Evolutionary conservation across 2,888 invertebrate species (phyloP), one percentile per base, ranked within the genome.

Genomic region (Nemapogon koenigi): DNA sequence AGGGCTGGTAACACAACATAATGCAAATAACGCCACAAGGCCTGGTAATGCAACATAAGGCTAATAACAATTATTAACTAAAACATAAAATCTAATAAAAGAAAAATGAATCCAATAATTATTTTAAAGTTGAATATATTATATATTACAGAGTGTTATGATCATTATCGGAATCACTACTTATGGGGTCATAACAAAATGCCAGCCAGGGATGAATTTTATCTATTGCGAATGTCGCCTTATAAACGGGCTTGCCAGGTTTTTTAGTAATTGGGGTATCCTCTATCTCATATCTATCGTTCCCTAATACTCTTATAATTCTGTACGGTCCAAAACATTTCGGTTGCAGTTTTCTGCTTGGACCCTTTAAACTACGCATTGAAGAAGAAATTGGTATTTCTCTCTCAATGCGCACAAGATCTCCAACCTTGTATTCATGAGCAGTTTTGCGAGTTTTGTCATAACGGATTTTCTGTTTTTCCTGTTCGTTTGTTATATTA

Each of bases 241-340:
- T 30, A 18, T 40, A 36, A 22, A 8, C 6, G 8, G 26, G n/a
- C 8, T 10, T 31, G 8, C 40, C 40, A 15, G 11, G 16, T 31
- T 36, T 40, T 11, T 18, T 14, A 2, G 40, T 39, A n/a, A 42
- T 15, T 3, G 38, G 30, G 2, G 41, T 41, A 25, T 41, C 41
- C 18, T 38, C 41, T 30, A 41, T 25, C 3, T 37, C 17, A 14
- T 31, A 41, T 3, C 41, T 15, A 19, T 42, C 42, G n/a, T 40
- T 16, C n/a, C 26, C 38, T 15, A 35, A 18, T 4, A 38, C 31
- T 22, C 22, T 39, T 16, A 32, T 38, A 16, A 38, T 35, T 7
- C 32, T 11, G 16, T 39, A 42, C n/a, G 42, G 42, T 1, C 42
- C 40, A 27, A 27, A n/a, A 28, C 35, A 38, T 16, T 43, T 43